Conservation (phyloP, 2,888 invertebrate genomes). For the Pristionchus mayeri region DNA sequence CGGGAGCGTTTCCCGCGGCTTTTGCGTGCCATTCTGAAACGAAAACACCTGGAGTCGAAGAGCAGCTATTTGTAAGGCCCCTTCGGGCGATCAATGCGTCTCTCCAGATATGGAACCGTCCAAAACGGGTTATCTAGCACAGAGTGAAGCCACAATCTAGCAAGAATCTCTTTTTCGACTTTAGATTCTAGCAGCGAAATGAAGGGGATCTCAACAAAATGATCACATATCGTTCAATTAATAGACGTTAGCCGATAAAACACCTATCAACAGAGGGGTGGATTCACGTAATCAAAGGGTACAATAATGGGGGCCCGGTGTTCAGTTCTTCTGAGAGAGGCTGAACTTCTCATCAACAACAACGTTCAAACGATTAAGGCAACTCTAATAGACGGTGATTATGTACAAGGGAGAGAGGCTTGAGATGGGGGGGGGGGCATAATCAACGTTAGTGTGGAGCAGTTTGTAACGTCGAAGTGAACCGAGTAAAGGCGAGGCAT, state of each 20-base stretch:
- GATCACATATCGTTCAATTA: not conserved
- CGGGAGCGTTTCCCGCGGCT: slow-evolving; percentile 14
- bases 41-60: no score
- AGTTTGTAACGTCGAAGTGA: not conserved
- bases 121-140: not conserved
- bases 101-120: slow-evolving; percentile 5
- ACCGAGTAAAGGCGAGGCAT: slow-evolving; percentile 1
- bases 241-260: slow-evolving; percentile 2
- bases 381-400: not conserved
- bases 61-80: no score
- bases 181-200: not conserved
- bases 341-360: not conserved
- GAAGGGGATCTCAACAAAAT: not conserved
- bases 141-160: not conserved
- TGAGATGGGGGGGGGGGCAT: slow-evolving; percentile 30
- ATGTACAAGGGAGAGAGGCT: slow-evolving; percentile 1
- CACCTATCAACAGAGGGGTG: slow-evolving; percentile 9
- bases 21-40: slow-evolving; percentile 30
- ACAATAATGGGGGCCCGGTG: no score
- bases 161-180: slow-evolving; percentile 20
- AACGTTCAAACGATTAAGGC: not conserved
- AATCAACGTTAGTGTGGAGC: slow-evolving; percentile 23
- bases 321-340: not conserved
- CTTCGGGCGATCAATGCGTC: not conserved
- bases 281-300: no score